Percentiles rank a stretch among this genome's conserved stretches.
phyloP scores from a whole-genome alignment of 2,888 invertebrate genomes.

The Dynastes grantii region DNA sequence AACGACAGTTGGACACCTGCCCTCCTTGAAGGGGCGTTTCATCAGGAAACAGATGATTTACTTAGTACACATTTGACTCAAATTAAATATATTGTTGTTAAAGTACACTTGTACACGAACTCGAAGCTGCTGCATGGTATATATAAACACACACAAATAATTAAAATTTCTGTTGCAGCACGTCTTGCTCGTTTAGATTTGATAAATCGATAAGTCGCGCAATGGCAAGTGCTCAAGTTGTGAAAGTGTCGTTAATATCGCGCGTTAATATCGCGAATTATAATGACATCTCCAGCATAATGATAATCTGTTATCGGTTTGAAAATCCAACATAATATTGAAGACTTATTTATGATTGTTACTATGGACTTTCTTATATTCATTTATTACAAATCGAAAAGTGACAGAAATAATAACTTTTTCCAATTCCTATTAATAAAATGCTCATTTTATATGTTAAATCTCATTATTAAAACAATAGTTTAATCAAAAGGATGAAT shows the following conservation, averaged over 20 bases:
- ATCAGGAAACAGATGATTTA: conserved; percentile 54
- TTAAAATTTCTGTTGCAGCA: conserved; percentile 30
- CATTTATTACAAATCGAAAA: background rate
- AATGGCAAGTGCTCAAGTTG: background rate
- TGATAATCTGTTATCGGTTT: conserved; percentile 1
- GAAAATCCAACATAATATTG: no score
- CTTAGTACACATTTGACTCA: conserved; percentile 48
- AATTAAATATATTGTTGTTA: conserved; percentile 36
- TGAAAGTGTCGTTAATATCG: conserved; percentile 19
- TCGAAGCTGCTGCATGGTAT: no score
- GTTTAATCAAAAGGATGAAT: no score
- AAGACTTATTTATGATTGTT: background rate
- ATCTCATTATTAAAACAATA: no score
- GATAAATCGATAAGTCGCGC: conserved; percentile 1
- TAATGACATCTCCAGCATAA: conserved; percentile 3
- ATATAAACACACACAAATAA: conserved; percentile 8
- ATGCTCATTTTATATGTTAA: no score
- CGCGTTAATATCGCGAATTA: conserved; percentile 15
- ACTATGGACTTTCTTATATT: background rate
- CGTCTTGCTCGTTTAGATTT: conserved; percentile 33
- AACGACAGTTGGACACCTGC: conserved; percentile 53
- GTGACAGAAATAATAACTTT: no score
- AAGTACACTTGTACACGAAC: conserved; percentile 6
- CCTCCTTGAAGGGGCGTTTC: conserved; percentile 38
- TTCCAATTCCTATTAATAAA: no score